Conservation (phyloP, 1,140 invertebrate genomes). For the Aphelenchoides avenae region DNA sequence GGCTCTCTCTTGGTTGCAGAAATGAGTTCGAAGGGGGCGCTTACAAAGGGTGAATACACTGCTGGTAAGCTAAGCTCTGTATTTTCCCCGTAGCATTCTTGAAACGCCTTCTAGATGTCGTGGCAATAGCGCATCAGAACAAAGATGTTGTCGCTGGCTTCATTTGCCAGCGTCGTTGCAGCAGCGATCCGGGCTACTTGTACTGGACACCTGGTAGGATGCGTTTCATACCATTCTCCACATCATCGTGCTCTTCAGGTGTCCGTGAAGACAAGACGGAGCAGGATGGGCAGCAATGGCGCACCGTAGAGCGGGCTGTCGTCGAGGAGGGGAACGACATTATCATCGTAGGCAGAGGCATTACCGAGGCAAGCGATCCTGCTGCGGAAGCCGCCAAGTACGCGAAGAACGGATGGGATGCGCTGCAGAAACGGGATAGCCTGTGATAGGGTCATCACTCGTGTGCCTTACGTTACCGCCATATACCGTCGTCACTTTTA, state of each 20-base stretch:
- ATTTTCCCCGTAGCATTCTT: background rate
- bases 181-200: conserved; percentile 27
- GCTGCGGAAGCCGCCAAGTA: conserved; percentile 36
- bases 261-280: no score
- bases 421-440: conserved; percentile 25
- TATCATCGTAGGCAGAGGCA: conserved; percentile 43
- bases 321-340: conserved; percentile 43
- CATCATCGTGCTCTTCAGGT: no score
- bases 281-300: conserved; percentile 43
- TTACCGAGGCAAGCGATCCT: conserved; percentile 29
- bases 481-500: no score
- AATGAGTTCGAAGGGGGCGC: conserved; percentile 45
- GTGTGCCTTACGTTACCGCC: no score
- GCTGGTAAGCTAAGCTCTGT: conserved; percentile 13
- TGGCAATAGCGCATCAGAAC: conserved; percentile 32
- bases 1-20: conserved; percentile 56
- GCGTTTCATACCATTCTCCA: no score
- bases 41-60: conserved; percentile 27
- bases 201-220: conserved; percentile 46
- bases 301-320: conserved; percentile 28
- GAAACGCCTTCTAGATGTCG: conserved; percentile 21
- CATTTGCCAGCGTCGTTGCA: conserved; percentile 44
- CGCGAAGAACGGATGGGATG: conserved; percentile 23
- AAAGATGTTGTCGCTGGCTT: conserved; percentile 32
- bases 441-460: no score